phyloP scores from a whole-genome alignment of 2,888 invertebrate genomes.

The Oeneis ivallda region DNA sequence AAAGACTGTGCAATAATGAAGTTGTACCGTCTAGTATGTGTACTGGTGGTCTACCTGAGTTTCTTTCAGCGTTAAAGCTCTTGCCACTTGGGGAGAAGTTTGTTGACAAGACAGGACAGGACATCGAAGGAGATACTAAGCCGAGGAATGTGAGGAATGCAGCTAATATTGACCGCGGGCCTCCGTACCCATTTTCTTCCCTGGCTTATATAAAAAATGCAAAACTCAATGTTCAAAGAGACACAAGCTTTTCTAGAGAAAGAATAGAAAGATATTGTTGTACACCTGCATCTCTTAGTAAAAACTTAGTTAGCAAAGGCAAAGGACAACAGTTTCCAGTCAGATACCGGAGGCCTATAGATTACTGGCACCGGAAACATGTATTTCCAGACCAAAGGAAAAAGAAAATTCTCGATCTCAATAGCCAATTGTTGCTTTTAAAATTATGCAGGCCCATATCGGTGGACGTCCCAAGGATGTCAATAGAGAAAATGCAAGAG shows the following conservation, averaged over 20 bases:
- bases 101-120: conserved; percentile 39
- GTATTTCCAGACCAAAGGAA: conserved; percentile 69
- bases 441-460: conserved; percentile 76
- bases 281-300: conserved; percentile 54
- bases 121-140: conserved; percentile 47
- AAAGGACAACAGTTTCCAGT: conserved; percentile 69
- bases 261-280: conserved; percentile 74
- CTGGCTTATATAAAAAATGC: conserved; percentile 68
- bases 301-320: conserved; percentile 63
- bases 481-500: conserved; percentile 65
- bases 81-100: conserved; percentile 49
- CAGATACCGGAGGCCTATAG: conserved; percentile 70
- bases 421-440: conserved; percentile 74
- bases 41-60: conserved; percentile 61
- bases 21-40: conserved; percentile 50
- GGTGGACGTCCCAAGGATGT: conserved; percentile 71
- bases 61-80: conserved; percentile 68
- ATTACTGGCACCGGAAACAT: conserved; percentile 72
- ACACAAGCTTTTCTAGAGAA: conserved; percentile 63
- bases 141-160: conserved; percentile 62
- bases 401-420: conserved; percentile 67
- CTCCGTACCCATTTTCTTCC: conserved; percentile 77
- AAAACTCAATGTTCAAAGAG: conserved; percentile 60
- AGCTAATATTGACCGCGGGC: conserved; percentile 65
- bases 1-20: conserved; percentile 73